Evolutionary conservation across 1,140 invertebrate genomes (phyloP).

Genomic region (Hestina assimilis): DNA sequence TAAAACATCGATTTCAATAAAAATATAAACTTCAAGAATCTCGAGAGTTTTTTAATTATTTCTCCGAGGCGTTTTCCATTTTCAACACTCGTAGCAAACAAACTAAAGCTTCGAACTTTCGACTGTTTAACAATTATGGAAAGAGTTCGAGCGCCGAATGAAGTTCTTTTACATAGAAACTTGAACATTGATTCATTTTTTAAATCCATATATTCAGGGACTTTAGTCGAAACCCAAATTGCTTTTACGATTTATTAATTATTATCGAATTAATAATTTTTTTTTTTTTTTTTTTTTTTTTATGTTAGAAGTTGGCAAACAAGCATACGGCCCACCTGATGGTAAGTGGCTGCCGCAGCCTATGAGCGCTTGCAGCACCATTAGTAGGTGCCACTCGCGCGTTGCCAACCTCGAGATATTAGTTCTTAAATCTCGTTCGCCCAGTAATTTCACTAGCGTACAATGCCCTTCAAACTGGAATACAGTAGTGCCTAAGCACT

Average conservation of each 20-base stretch:
- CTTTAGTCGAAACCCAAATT: slow-evolving; percentile 1
- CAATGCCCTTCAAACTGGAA: too few species aligned
- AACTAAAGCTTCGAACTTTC: slow-evolving; percentile 6
- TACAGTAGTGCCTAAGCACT: too few species aligned
- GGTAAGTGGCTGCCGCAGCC: too few species aligned
- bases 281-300: background rate
- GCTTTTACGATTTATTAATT: background rate
- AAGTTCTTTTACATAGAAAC: slow-evolving; percentile 18
- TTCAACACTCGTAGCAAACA: slow-evolving; percentile 8
- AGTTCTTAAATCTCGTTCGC: too few species aligned
- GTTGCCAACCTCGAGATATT: too few species aligned
- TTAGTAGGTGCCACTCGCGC: too few species aligned
- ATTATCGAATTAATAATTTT: background rate
- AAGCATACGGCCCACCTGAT: too few species aligned
- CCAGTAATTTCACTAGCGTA: too few species aligned
- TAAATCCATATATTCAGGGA: background rate
- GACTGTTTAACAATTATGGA: slow-evolving; percentile 20
- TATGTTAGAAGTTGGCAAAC: too few species aligned
- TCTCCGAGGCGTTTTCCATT: slow-evolving; percentile 13
- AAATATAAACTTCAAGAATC: slow-evolving; percentile 1
- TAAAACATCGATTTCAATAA: background rate
- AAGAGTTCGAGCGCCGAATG: slow-evolving; percentile 15
- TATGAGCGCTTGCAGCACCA: too few species aligned
- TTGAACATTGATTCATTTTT: slow-evolving; percentile 7
- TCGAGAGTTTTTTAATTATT: slow-evolving; percentile 19